phyloP scores from a whole-genome alignment of 2,113 vertebrate genomes.

The Lepus europaeus region DNA sequence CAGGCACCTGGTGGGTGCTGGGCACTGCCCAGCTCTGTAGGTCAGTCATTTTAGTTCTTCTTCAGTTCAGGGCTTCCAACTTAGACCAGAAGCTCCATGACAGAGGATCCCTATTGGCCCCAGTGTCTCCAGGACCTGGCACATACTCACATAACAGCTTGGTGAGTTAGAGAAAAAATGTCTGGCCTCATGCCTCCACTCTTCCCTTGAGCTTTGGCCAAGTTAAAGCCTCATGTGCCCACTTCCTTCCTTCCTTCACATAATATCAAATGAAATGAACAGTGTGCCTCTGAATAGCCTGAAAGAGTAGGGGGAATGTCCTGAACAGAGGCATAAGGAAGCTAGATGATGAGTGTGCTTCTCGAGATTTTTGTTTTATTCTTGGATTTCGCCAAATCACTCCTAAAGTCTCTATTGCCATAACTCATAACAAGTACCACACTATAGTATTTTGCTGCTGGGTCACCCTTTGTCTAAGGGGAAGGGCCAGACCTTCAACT shows the following conservation, averaged over 20 bases:
- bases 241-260: slow-evolving; percentile 3
- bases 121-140: not conserved
- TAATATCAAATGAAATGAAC: not conserved
- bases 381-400: slow-evolving; percentile 4
- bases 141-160: not conserved
- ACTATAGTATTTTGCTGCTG: not conserved
- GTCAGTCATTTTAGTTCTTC: not conserved
- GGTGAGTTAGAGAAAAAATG: not conserved
- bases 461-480: not conserved
- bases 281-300: not conserved
- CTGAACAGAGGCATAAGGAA: not conserved
- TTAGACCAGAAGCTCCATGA: not conserved
- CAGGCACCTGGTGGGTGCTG: not conserved
- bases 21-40: not conserved
- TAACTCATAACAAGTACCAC: not conserved
- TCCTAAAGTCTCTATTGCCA: not conserved
- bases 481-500: not conserved
- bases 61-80: not conserved
- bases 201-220: not conserved
- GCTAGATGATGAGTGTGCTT: not conserved
- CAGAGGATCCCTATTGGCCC: not conserved
- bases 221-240: not conserved
- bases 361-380: not conserved
- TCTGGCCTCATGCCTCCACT: not conserved
- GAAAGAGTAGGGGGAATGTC: not conserved